Conservation (phyloP, 2,888 invertebrate species). For the Palloptera scutellata region DNA sequence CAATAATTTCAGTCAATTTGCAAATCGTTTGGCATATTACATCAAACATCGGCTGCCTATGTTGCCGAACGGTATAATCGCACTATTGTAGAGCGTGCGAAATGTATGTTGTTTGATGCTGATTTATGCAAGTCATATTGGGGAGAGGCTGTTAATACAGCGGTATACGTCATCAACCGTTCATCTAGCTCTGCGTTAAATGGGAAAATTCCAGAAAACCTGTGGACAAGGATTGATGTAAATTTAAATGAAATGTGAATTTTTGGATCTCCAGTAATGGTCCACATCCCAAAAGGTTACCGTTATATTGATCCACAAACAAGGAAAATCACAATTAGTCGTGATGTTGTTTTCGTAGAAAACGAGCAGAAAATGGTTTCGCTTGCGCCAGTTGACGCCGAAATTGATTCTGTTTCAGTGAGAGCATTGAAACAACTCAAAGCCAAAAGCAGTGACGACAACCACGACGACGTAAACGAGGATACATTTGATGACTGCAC, state of each 20-base stretch:
- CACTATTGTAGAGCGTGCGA: conserved; percentile 35
- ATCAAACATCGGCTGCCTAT: background rate
- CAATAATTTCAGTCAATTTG: background rate
- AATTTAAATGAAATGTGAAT: conserved; percentile 50
- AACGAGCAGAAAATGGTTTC: no score
- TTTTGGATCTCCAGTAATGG: conserved; percentile 56
- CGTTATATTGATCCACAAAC: conserved; percentile 31
- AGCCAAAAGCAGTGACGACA: no score
- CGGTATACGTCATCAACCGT: conserved; percentile 30
- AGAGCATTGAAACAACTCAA: conserved; percentile 3
- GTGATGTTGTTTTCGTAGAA: conserved; percentile 31
- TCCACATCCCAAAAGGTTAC: conserved; percentile 44
- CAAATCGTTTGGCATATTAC: background rate
- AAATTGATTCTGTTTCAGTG: conserved; percentile 16
- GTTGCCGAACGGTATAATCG: conserved; percentile 27
- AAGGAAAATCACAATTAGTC: conserved; percentile 21
- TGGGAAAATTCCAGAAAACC: background rate
- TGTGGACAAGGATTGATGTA: conserved; percentile 33
- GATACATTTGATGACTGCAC: no score
- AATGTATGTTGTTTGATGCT: conserved; percentile 34
- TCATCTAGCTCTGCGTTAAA: background rate
- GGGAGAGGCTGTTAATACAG: conserved; percentile 39
- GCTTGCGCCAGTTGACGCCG: conserved; percentile 1
- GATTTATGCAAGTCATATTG: conserved; percentile 14
- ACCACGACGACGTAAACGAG: no score